Conservation (phyloP, 1,140 invertebrate species). For the Drosophila simulans region DNA sequence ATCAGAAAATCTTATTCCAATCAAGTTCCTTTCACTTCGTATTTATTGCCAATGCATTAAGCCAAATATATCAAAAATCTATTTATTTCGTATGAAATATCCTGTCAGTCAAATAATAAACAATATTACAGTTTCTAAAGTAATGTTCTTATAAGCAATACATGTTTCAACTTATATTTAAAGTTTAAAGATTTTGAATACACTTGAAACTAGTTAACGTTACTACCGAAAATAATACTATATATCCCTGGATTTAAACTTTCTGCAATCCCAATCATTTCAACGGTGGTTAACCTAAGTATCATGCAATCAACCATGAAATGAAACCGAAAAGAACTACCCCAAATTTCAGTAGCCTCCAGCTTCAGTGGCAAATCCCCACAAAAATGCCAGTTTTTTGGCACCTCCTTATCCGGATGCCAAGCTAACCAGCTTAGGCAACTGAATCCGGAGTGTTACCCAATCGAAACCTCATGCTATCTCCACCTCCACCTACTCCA, state of each 20-base stretch:
- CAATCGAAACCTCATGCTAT: constrained; percentile 4
- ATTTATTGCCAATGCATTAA: not conserved
- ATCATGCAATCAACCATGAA: constrained; percentile 2
- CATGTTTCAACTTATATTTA: no score
- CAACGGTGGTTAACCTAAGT: not conserved
- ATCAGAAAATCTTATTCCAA: not conserved
- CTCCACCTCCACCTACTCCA: constrained; percentile 3
- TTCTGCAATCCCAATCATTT: not conserved
- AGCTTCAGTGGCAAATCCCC: constrained; percentile 24
- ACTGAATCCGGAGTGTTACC: constrained; percentile 25
- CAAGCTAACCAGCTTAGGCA: constrained; percentile 33
- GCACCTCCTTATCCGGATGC: constrained; percentile 33
- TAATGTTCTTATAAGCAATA: no score
- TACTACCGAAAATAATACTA: not conserved
- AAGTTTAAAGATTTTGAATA: no score
- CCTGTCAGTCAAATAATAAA: no score
- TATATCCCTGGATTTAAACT: no score
- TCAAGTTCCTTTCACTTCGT: not conserved
- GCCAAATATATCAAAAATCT: no score
- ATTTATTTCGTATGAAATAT: no score
- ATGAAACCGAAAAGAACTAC: not conserved
- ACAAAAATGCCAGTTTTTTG: constrained; percentile 22
- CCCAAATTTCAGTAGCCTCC: not conserved
- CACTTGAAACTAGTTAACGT: not conserved
- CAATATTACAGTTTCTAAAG: no score